These are phyloP conservation scores for Hetaerina titia DNA, from an alignment of 2,888 invertebrate species.

Conservation along the genomic window DNA sequence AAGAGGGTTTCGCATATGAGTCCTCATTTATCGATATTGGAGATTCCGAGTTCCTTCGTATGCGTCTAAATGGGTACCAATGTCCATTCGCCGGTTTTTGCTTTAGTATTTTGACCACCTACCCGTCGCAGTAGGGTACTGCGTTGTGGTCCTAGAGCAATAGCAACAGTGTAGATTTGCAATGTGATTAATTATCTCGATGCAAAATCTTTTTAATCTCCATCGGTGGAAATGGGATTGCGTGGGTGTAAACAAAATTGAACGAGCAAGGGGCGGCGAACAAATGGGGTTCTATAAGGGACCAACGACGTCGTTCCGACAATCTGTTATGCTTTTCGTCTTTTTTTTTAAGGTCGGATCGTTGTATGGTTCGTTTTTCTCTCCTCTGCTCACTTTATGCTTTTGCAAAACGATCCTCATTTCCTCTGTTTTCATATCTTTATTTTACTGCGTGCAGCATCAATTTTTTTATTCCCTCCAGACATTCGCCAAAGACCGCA, in stretches of 20 bases:
- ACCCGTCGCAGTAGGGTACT: no score
- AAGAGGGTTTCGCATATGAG: no score
- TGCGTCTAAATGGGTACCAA: no score
- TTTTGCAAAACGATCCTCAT: neutral
- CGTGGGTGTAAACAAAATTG: neutral
- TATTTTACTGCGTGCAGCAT: neutral
- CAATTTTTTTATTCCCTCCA: neutral
- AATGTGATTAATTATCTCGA: neutral
- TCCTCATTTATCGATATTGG: no score
- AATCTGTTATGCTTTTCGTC: neutral
- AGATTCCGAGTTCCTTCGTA: no score
- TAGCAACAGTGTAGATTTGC: no score
- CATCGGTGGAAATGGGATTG: neutral
- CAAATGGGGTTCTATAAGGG: neutral
- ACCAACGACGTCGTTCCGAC: neutral
- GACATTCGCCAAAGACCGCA: neutral
- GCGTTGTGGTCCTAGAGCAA: no score
- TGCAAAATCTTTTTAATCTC: neutral
- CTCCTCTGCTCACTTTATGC: neutral
- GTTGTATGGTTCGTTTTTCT: neutral
- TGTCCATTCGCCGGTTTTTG: no score
- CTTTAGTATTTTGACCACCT: no score
- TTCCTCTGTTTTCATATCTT: slow-evolving; percentile 10
- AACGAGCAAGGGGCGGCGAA: neutral
- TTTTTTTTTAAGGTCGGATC: neutral